These are phyloP conservation scores for Equus przewalskii DNA, from an alignment of 2,113 vertebrate species.

Conservation along the genomic window DNA sequence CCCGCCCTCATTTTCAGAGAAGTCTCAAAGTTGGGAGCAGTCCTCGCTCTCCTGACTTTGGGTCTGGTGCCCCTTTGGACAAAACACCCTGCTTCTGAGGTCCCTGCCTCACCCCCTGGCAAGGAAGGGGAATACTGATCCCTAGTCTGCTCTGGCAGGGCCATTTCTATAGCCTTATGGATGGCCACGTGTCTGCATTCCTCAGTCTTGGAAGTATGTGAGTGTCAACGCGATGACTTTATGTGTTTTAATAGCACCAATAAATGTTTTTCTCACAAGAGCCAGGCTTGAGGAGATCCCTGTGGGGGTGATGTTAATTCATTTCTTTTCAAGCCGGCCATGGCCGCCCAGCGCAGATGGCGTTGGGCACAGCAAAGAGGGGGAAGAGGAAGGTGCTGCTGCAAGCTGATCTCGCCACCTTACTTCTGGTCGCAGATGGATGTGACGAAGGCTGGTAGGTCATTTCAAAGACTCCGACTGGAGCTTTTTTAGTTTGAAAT, in stretches of 20 bases:
- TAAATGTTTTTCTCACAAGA: conserved; percentile 1
- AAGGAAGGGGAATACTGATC: not conserved
- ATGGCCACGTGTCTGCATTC: not conserved
- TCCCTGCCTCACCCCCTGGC: not conserved
- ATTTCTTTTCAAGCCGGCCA: not conserved
- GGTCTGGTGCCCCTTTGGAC: not conserved
- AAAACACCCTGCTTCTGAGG: not conserved
- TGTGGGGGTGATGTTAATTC: not conserved
- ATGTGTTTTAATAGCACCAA: not conserved
- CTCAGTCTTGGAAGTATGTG: not conserved
- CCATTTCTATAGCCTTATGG: not conserved
- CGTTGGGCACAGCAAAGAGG: not conserved
- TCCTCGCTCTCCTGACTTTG: not conserved
- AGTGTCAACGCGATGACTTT: not conserved
- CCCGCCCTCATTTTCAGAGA: not conserved
- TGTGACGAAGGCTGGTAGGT: not conserved
- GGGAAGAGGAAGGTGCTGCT: not conserved
- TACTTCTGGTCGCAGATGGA: not conserved
- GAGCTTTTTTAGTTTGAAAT: conserved; percentile 8
- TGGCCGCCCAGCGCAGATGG: not conserved
- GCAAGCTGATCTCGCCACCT: not conserved
- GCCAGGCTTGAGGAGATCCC: conserved; percentile 23
- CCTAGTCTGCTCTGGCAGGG: not conserved
- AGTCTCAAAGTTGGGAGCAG: not conserved
- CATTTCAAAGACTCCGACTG: not conserved